These are phyloP conservation scores for Tapera naevia DNA, from an alignment of 2,797 vertebrate genomes.

Conservation along the genomic window DNA sequence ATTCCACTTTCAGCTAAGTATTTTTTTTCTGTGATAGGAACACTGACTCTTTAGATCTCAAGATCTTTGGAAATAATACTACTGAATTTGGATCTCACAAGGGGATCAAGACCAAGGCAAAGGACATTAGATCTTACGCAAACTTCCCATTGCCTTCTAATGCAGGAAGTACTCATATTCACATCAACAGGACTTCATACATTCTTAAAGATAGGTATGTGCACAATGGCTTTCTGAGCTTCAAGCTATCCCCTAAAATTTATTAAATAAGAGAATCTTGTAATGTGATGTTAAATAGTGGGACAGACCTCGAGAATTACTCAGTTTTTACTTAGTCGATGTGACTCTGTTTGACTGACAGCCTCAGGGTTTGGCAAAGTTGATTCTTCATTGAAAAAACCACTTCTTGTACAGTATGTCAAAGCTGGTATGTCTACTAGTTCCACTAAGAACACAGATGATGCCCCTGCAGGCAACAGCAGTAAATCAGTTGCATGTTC, in stretches of 20 bases:
- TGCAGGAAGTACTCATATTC: background rate
- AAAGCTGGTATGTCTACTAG: conserved; percentile 6
- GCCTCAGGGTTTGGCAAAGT: background rate
- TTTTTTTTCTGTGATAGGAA: background rate
- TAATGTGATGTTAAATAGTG: background rate
- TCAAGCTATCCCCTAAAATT: background rate
- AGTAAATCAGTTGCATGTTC: conserved; percentile 16
- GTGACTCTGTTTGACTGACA: background rate
- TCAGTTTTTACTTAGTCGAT: background rate
- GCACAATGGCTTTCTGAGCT: background rate
- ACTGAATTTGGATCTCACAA: background rate
- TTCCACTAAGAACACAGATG: background rate
- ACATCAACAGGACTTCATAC: background rate
- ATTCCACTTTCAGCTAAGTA: background rate
- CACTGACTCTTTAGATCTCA: background rate
- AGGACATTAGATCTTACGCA: background rate
- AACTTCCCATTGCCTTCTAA: background rate
- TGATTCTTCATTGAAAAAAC: background rate
- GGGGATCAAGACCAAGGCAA: background rate
- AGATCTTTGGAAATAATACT: background rate
- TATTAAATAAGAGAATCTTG: background rate
- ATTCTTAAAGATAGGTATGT: background rate
- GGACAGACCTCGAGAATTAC: background rate
- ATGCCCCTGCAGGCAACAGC: conserved; percentile 4
- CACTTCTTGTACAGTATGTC: background rate